Base-by-base conservation (phyloP, 2,888 invertebrate species). In the Drosophila multiciliata region DNA sequence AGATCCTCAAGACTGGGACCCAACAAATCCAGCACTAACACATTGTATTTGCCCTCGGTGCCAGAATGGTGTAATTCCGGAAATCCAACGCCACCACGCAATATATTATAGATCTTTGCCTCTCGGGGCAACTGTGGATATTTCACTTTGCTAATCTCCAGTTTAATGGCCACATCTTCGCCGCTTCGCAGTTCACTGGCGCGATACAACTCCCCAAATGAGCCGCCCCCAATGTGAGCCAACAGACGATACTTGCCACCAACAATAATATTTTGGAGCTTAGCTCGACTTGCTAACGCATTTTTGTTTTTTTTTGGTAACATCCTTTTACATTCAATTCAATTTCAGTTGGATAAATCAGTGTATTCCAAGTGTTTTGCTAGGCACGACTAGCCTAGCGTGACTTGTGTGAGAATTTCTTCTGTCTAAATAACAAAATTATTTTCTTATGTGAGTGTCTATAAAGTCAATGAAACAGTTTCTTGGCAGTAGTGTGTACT, bases 1-100 rank as follows among this genome's bases (percentile, higher is more conserved):
- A 89, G 53, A 59, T 87, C 87, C 53, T 87, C 89, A 40, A 87
- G 59, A 0, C 87, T 73, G 0, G 89, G 86, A 0, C 87, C 87
- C 61, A 87, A 45, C 6, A 87, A 53, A 55, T 87, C 87, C 35
- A 87, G 32, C n/a, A 87, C 86, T n/a, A 87, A 50, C 3, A 85
- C 66, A 69, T 85, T 81, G n/a, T 80, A 77, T 12, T 32, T 42
- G 8, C 80, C 82, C 57, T 87, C 87, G 8, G 67, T 76, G 57
- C 77, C 87, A 45, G 58, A 85, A 49, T 87, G 64, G 1, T 66
- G 82, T 9, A 75, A 52, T 0, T 66, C 58, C 7, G 87, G 89
- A 45, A 87, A 76, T 1, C 87, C 87, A n/a, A 61, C 20, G 0
- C 79, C 75, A n/a, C 83, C 83, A 2, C 67, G 57, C 29, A 87